Evolutionary conservation across 2,797 vertebrate genomes (phyloP).

Genomic region (Malurus splendens): DNA sequence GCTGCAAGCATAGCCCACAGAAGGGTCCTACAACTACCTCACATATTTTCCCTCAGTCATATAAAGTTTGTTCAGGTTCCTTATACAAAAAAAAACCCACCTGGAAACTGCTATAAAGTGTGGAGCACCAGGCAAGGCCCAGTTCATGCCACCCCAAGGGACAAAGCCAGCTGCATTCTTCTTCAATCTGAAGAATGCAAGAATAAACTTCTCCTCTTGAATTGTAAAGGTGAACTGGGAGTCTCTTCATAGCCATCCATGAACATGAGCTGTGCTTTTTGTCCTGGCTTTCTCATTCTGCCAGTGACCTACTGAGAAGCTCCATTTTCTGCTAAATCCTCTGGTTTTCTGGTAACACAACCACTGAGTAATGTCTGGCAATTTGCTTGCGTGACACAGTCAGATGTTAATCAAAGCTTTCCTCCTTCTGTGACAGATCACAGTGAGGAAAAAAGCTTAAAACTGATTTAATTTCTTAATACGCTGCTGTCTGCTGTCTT

Average conservation of each 20-base stretch:
- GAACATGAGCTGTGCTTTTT: not conserved
- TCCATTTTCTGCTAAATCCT: constrained; percentile 14
- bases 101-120: not conserved
- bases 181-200: not conserved
- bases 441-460: constrained; percentile 36
- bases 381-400: constrained; percentile 17
- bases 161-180: not conserved
- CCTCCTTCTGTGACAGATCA: constrained; percentile 32
- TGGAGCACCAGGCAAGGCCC: not conserved
- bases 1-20: not conserved
- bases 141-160: not conserved
- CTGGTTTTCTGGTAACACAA: not conserved
- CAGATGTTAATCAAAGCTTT: constrained; percentile 39
- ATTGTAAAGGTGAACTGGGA: not conserved
- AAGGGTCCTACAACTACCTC: not conserved
- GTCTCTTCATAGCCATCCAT: not conserved
- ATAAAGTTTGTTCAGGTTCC: not conserved
- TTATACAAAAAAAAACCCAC: not conserved
- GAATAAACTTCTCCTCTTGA: not conserved
- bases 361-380: not conserved
- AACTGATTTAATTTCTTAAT: constrained; percentile 58
- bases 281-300: not conserved
- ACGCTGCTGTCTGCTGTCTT: constrained; percentile 29
- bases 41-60: not conserved
- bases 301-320: not conserved